These are phyloP conservation scores for Scolanthus callimorphus DNA, from an alignment of 92 coral and sea anemone species.

Conservation along the genomic window DNA sequence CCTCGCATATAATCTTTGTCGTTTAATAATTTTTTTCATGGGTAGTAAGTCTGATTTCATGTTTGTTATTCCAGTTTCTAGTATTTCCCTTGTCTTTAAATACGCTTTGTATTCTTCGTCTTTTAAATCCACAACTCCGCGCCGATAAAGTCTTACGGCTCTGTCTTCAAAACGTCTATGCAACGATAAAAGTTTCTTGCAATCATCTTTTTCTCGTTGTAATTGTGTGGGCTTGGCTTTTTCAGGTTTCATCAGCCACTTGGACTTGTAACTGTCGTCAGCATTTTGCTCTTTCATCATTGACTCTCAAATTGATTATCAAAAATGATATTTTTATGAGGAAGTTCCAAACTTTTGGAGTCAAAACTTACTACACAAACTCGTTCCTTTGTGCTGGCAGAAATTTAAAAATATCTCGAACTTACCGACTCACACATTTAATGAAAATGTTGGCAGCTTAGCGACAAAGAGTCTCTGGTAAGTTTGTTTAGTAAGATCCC, in stretches of 20 bases:
- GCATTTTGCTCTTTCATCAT: background rate
- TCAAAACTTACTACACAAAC: too few species aligned
- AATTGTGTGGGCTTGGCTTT: background rate
- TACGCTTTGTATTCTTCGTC: constrained; percentile 3
- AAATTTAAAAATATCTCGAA: too few species aligned
- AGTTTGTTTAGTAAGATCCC: too few species aligned
- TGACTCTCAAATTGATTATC: too few species aligned
- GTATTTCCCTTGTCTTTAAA: background rate
- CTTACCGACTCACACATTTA: too few species aligned
- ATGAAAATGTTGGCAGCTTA: too few species aligned
- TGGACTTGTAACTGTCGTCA: too few species aligned
- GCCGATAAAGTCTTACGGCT: constrained; percentile 55
- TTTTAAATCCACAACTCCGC: constrained; percentile 55
- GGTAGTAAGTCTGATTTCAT: background rate
- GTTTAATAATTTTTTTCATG: constrained; percentile 10
- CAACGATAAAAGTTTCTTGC: constrained; percentile 44
- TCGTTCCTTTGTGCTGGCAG: too few species aligned
- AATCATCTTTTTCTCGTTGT: background rate
- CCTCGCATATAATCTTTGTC: constrained; percentile 50
- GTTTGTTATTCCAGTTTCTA: background rate
- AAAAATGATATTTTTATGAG: too few species aligned
- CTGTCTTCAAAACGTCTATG: constrained; percentile 82
- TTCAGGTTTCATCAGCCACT: background rate
- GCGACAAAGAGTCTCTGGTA: too few species aligned
- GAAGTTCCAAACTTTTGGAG: too few species aligned